Evolutionary conservation across 2,888 invertebrate genomes (phyloP).

Genomic region (Papilio demoleus): DNA sequence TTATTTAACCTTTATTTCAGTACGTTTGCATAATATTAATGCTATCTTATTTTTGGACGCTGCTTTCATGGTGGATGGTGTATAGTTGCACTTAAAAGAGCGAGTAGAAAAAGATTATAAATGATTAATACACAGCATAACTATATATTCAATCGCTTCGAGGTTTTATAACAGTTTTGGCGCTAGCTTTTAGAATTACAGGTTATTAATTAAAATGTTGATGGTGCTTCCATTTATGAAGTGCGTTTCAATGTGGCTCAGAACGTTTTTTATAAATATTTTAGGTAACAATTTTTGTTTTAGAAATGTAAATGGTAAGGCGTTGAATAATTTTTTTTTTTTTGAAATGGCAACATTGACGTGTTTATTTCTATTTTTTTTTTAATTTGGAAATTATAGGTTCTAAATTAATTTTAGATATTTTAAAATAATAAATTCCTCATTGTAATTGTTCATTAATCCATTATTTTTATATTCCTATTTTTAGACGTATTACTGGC

Average conservation of each 20-base stretch:
- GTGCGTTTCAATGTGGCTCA: conserved; percentile 48
- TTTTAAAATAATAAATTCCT: too few relatives aligned
- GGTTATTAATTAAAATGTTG: conserved; percentile 42
- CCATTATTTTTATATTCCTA: conserved; percentile 20
- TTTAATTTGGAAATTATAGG: not conserved
- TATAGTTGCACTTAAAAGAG: conserved; percentile 82
- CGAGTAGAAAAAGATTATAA: conserved; percentile 85
- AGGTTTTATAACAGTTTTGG: conserved; percentile 36
- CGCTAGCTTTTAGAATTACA: conserved; percentile 40
- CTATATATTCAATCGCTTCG: conserved; percentile 32
- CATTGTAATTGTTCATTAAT: conserved; percentile 13
- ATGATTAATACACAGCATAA: conserved; percentile 67
- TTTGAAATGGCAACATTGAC: not conserved
- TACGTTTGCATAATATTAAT: conserved; percentile 44
- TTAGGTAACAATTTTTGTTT: not conserved
- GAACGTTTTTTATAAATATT: conserved; percentile 16
- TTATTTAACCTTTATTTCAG: conserved; percentile 37
- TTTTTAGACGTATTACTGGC: not conserved
- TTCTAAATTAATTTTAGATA: not conserved
- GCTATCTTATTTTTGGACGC: conserved; percentile 73
- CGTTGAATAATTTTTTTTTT: not conserved
- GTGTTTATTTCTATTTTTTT: not conserved
- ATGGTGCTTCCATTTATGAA: conserved; percentile 74
- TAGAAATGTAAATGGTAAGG: not conserved
- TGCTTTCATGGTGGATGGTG: conserved; percentile 81